A percentile compares a stretch with the other conserved stretches of the same genome.
These are phyloP conservation scores for Gymnoscopelus microlampas DNA, from an alignment of 2,797 vertebrate species.

Conservation along the genomic window DNA sequence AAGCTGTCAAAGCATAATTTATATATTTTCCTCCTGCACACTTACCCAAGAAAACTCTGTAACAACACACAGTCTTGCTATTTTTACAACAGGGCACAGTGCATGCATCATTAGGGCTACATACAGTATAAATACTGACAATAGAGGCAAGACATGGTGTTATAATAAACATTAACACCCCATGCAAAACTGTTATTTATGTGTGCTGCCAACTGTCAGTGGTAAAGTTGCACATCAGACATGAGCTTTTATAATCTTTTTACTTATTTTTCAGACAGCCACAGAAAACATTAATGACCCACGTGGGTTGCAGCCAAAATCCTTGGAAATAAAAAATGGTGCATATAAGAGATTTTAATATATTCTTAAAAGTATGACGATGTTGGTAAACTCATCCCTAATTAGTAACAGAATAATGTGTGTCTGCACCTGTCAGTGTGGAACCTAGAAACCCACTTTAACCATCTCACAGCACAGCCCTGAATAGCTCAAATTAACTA, in stretches of 20 bases:
- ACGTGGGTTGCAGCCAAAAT: background rate
- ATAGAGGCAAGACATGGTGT: background rate
- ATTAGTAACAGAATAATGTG: background rate
- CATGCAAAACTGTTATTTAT: background rate
- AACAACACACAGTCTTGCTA: background rate
- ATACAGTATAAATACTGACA: background rate
- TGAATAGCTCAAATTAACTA: background rate
- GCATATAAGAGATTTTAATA: background rate
- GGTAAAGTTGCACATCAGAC: too few species aligned
- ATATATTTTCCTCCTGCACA: background rate
- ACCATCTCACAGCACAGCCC: background rate
- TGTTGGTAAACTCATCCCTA: background rate
- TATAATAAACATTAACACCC: background rate
- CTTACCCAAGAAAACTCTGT: background rate
- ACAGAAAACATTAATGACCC: background rate
- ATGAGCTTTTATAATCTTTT: too few species aligned
- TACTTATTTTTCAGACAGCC: too few species aligned
- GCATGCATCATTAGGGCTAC: background rate
- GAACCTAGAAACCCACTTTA: conserved; percentile 2
- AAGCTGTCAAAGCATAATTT: background rate
- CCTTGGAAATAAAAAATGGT: background rate
- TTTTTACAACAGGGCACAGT: background rate
- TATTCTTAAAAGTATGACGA: background rate
- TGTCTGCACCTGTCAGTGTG: background rate
- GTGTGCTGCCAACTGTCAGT: too few species aligned